A percentile compares a stretch with the other conserved stretches of the same genome.
These are phyloP conservation scores for Tetramorium bicarinatum DNA, from an alignment of 2,888 invertebrate genomes.

Conservation along the genomic window DNA sequence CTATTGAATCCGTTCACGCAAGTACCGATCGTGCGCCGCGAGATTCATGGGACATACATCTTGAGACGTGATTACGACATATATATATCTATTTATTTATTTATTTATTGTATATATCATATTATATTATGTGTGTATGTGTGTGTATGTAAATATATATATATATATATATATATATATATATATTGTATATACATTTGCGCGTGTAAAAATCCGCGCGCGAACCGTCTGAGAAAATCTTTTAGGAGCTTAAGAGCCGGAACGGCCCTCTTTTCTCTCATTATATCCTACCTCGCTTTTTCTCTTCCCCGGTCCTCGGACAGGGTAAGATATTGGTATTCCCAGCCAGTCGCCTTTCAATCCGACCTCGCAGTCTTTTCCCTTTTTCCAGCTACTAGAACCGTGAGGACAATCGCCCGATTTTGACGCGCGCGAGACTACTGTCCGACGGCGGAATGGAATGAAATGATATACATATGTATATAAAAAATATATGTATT, in stretches of 20 bases:
- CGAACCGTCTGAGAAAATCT: slow-evolving; percentile 28
- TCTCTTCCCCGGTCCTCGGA: neutral
- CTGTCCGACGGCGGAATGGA: neutral
- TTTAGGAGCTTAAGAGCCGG: slow-evolving; percentile 27
- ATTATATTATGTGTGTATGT: neutral
- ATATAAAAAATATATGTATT: neutral
- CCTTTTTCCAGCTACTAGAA: neutral
- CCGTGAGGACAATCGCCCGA: slow-evolving; percentile 16
- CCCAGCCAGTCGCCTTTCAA: slow-evolving; percentile 43
- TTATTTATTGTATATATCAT: neutral
- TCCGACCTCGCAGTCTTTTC: slow-evolving; percentile 2
- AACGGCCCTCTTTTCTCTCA: slow-evolving; percentile 55
- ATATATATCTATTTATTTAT: neutral
- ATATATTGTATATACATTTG: neutral
- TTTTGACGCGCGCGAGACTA: neutral
- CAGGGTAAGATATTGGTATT: slow-evolving; percentile 51
- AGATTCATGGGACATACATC: neutral
- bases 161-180: neutral
- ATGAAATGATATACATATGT: neutral
- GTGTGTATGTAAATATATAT: neutral
- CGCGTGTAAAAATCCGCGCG: neutral
- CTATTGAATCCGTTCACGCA: slow-evolving; percentile 2
- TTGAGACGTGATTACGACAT: neutral
- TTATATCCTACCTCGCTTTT: slow-evolving; percentile 34
- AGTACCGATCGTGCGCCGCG: neutral